These are phyloP conservation scores for Malachius bipustulatus DNA, from an alignment of 2,888 invertebrate genomes.

Conservation along the genomic window DNA sequence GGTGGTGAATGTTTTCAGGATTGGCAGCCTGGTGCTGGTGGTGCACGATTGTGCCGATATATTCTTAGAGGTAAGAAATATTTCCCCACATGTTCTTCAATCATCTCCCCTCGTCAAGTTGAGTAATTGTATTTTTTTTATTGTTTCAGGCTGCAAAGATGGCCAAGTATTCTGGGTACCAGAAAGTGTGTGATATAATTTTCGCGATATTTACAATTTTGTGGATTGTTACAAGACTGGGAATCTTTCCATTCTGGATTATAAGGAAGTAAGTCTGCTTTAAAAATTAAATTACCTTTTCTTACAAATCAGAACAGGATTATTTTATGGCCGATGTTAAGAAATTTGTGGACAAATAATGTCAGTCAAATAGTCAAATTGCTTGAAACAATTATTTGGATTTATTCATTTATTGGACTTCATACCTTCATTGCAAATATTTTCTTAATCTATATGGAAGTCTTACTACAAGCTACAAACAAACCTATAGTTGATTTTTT, in stretches of 20 bases:
- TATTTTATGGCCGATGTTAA: no score
- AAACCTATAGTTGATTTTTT: no score
- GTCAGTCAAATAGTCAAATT: no score
- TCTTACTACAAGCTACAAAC: no score
- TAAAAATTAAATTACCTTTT: no score
- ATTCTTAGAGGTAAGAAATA: conserved; percentile 59
- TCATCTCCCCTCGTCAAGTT: not conserved
- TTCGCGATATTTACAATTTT: conserved; percentile 81
- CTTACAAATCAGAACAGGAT: no score
- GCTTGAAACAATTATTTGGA: no score
- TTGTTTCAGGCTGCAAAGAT: conserved; percentile 76
- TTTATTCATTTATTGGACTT: no score
- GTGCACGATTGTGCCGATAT: conserved; percentile 86
- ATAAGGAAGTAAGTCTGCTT: conserved; percentile 70
- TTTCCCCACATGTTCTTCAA: no score
- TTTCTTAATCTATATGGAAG: no score
- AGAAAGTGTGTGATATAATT: conserved; percentile 74
- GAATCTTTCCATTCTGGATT: conserved; percentile 81
- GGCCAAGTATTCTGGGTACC: conserved; percentile 83
- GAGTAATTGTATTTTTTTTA: conserved; percentile 7
- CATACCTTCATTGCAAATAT: no score
- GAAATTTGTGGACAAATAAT: no score
- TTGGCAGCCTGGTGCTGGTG: conserved; percentile 80
- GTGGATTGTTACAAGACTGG: conserved; percentile 85
- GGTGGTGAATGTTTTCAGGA: conserved; percentile 84